Evolutionary conservation across 2,113 vertebrate genomes (phyloP).

Genomic region (Microtus montanus): DNA sequence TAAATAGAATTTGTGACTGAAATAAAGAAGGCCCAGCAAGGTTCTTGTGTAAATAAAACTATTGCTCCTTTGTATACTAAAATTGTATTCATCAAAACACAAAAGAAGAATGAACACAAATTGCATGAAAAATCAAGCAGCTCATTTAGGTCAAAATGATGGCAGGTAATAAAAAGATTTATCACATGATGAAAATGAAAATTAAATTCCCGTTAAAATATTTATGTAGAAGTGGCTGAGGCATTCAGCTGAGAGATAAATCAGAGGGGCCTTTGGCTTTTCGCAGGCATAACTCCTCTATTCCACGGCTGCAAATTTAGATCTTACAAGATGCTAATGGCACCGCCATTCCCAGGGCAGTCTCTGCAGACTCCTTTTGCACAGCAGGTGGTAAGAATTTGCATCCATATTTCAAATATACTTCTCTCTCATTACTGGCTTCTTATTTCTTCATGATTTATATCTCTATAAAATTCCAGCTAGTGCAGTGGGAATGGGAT

Average conservation of each 20-base stretch:
- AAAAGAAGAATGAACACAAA: conserved; percentile 70
- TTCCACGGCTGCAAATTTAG: conserved; percentile 83
- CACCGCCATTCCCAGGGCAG: conserved; percentile 80
- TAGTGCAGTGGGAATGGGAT: conserved; percentile 80
- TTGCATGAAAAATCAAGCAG: conserved; percentile 67
- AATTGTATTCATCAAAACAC: conserved; percentile 71
- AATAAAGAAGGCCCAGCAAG: conserved; percentile 73
- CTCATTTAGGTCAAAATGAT: conserved; percentile 78
- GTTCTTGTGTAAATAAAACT: conserved; percentile 73
- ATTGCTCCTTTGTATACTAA: conserved; percentile 63
- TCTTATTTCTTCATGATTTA: conserved; percentile 88
- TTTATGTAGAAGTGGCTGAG: conserved; percentile 86
- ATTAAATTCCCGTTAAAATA: conserved; percentile 88
- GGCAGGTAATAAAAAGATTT: conserved; percentile 77
- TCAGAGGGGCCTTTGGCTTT: conserved; percentile 84
- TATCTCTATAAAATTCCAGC: conserved; percentile 84
- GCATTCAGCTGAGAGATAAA: conserved; percentile 83
- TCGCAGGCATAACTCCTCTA: conserved; percentile 79
- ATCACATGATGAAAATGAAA: conserved; percentile 82
- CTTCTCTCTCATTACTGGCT: conserved; percentile 87
- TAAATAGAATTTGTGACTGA: conserved; percentile 68
- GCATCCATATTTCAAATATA: conserved; percentile 88
- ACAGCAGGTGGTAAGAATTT: conserved; percentile 87
- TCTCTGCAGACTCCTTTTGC: conserved; percentile 84
- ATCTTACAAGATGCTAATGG: conserved; percentile 86